phyloP scores from a whole-genome alignment of 2,888 invertebrate species.

The Abrostola tripartita region DNA sequence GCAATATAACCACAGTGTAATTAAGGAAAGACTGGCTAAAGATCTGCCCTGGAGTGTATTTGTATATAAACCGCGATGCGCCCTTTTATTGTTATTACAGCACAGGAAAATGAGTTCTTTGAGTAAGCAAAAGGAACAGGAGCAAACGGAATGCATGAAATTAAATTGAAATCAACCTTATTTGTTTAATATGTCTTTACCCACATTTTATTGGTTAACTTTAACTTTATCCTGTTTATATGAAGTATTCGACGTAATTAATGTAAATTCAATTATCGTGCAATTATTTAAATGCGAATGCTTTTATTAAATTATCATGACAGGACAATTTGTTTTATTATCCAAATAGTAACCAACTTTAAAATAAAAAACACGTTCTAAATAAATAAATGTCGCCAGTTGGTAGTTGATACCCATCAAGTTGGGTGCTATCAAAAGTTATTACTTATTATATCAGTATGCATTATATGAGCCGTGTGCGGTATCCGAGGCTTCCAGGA shows the following conservation, averaged over 20 bases:
- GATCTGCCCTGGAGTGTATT: slow-evolving; percentile 62
- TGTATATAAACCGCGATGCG: slow-evolving; percentile 61
- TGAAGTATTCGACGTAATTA: not conserved
- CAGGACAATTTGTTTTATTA: not conserved
- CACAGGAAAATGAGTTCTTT: slow-evolving; percentile 48
- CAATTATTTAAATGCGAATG: too few relatives aligned
- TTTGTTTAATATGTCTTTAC: slow-evolving; percentile 12
- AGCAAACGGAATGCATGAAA: slow-evolving; percentile 27
- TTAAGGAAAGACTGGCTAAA: slow-evolving; percentile 58
- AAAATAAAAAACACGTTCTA: slow-evolving; percentile 21
- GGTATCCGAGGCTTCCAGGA: slow-evolving; percentile 66
- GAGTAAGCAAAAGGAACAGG: slow-evolving; percentile 28
- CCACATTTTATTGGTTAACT: not conserved
- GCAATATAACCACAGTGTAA: slow-evolving; percentile 59
- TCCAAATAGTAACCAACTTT: not conserved
- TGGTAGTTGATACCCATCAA: slow-evolving; percentile 40
- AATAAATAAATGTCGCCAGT: slow-evolving; percentile 11
- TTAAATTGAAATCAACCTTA: slow-evolving; percentile 43
- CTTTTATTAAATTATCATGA: not conserved
- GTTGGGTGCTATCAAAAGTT: slow-evolving; percentile 55
- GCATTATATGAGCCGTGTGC: slow-evolving; percentile 70
- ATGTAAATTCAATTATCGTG: too few relatives aligned
- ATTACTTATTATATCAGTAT: slow-evolving; percentile 64
- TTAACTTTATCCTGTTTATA: not conserved
- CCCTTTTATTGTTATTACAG: slow-evolving; percentile 69